Evolutionary conservation across 2,113 vertebrate genomes (phyloP).

Genomic region (Callorhinus ursinus): DNA sequence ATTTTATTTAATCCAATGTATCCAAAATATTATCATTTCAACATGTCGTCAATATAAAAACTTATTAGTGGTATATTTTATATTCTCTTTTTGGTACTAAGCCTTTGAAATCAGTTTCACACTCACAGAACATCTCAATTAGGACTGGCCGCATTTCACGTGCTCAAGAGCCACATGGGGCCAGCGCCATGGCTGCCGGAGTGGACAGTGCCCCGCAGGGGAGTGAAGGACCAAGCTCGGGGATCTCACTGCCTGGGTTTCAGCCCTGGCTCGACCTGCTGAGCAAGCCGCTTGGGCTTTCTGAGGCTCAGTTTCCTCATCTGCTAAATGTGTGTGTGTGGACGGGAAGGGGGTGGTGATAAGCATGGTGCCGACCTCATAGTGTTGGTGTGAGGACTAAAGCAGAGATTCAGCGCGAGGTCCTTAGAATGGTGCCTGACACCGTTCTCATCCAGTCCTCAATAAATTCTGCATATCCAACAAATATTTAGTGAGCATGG

Average conservation of each 20-base stretch:
- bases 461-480: background rate
- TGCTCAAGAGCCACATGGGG: background rate
- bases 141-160: background rate
- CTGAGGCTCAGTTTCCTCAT: background rate
- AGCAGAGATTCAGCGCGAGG: accelerated
- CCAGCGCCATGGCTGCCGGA: background rate
- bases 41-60: background rate
- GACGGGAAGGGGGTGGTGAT: background rate
- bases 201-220: accelerated
- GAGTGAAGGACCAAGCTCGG: background rate
- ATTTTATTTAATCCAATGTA: background rate
- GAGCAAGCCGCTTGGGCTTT: background rate
- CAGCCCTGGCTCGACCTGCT: background rate
- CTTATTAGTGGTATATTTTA: background rate
- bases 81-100: background rate
- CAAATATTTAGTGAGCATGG: background rate
- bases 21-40: constrained; percentile 11
- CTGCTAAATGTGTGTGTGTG: background rate
- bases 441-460: background rate
- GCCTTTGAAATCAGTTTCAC: background rate
- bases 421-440: too few species aligned
- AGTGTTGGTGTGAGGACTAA: accelerated
- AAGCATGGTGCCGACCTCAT: accelerated
- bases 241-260: accelerated
- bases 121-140: background rate